A percentile compares a stretch with the other conserved stretches of the same genome.
Conservation (phyloP, 2,888 invertebrate species). For the Eupithecia subfuscata region DNA sequence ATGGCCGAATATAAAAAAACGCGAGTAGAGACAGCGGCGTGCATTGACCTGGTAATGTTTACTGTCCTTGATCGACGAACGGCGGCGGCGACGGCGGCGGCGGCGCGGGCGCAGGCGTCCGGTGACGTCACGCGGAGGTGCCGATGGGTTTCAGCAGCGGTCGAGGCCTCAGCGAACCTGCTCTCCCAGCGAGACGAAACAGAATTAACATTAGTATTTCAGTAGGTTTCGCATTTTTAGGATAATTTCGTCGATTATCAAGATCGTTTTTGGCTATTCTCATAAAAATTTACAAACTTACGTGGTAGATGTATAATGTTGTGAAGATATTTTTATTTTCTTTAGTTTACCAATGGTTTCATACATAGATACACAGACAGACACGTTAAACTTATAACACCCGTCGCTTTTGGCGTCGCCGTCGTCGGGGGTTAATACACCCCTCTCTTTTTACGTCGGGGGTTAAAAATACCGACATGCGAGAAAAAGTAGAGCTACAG, state of each 20-base stretch:
- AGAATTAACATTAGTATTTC: neutral
- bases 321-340: neutral
- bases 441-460: no score
- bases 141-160: conserved; percentile 78
- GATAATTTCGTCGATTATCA: neutral
- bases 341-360: no score
- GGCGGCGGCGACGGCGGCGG: conserved; percentile 47
- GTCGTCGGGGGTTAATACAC: no score
- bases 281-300: neutral
- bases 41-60: conserved; percentile 82
- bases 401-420: no score
- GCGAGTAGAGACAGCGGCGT: conserved; percentile 73
- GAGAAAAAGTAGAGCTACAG: no score
- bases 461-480: no score
- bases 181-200: neutral
- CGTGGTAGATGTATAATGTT: neutral
- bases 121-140: conserved; percentile 80
- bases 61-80: conserved; percentile 75
- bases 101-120: conserved; percentile 46
- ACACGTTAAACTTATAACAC: no score
- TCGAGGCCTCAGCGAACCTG: conserved; percentile 47
- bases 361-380: no score
- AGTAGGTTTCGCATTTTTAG: neutral
- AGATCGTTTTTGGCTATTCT: neutral
- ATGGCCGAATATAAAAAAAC: conserved; percentile 66